phyloP scores from a whole-genome alignment of 2,113 vertebrate genomes.

The Plecotus auritus region DNA sequence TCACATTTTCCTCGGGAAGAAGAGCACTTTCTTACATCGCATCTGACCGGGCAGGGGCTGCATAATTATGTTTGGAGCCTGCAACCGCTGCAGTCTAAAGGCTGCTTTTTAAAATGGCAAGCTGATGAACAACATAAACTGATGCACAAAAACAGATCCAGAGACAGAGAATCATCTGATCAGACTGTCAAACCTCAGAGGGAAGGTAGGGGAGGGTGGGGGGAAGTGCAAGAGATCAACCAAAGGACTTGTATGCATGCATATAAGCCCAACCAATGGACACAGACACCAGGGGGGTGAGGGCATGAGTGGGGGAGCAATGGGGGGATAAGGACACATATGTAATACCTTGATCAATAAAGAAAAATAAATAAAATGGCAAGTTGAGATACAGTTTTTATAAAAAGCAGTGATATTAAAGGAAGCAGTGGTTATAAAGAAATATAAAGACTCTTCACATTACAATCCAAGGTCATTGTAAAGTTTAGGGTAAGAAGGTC shows the following conservation, averaged over 20 bases:
- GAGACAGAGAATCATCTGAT: too few relatives aligned
- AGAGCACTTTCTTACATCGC: constrained; percentile 59
- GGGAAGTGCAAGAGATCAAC: too few relatives aligned
- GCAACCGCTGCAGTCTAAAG: constrained; percentile 45
- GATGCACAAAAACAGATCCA: too few relatives aligned
- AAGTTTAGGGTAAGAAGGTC: constrained; percentile 29
- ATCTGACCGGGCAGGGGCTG: constrained; percentile 47
- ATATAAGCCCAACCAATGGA: too few relatives aligned
- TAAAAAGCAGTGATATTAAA: constrained; percentile 21
- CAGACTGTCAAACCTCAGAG: too few relatives aligned
- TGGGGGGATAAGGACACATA: too few relatives aligned
- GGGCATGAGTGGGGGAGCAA: too few relatives aligned
- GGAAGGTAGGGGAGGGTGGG: too few relatives aligned
- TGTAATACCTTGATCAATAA: too few relatives aligned
- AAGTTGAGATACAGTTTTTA: constrained; percentile 9
- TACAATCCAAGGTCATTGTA: constrained; percentile 11
- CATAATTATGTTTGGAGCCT: constrained; percentile 65
- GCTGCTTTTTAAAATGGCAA: constrained; percentile 23
- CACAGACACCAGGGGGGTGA: too few relatives aligned
- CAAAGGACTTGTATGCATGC: too few relatives aligned
- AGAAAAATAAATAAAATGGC: background rate
- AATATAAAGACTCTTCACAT: background rate
- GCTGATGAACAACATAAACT: background rate
- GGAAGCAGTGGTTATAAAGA: constrained; percentile 11
- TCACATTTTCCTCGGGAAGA: constrained; percentile 68